Evolutionary conservation across 35 echinoderm and acorn worm genomes (phyloP), one percentile per base, ranked within the genome.

Genomic region (Heliocidaris erythrogramma): DNA sequence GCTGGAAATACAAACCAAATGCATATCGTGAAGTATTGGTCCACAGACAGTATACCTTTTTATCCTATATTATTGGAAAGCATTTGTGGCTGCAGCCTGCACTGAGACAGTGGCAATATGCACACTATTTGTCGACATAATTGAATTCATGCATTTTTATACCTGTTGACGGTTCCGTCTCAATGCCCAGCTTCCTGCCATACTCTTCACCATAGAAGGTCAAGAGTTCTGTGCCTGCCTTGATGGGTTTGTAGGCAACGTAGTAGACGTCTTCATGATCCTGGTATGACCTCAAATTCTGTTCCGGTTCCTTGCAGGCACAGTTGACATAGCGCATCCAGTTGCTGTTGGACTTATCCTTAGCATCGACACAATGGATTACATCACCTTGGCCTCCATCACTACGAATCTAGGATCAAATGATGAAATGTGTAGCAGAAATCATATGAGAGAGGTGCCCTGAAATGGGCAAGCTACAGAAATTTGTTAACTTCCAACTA

Each of bases 251-350:
- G 49, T 49, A 93, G 49, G 52, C 59, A 24, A 92, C 86, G 95
- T 93, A 96, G 92, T 85, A 96, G 89, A 96, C 94, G 65, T 96
- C 32, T 47, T 85, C 84, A 24, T 30, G 30, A 31, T 96, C 92
- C 85, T 96, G 95, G 85, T 93, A 96, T 2, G 92, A 32, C 49
- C 78, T 88, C 32, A 96, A 48, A 50, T 96, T 96, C 90, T 96
- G 95, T 30, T 96, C 95, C 27, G 30, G 11, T 93, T 96, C 95
- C 48, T 96, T 88, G 17, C 91, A 42, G 85, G 91, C 95, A 56
- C 95, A 96, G 91, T 96, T 96, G 16, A 96, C 95, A 31, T 85
- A 96, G 48, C 95, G 92, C 95, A 96, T 96, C 95, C 95, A 96
- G 78, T 96, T 96, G 84, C 90, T 49, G 32, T 96, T 96, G 47